Evolutionary conservation across 2,113 vertebrate genomes (phyloP), one percentile per base, ranked within the genome.

Genomic region (Melanerpes aurifrons): DNA sequence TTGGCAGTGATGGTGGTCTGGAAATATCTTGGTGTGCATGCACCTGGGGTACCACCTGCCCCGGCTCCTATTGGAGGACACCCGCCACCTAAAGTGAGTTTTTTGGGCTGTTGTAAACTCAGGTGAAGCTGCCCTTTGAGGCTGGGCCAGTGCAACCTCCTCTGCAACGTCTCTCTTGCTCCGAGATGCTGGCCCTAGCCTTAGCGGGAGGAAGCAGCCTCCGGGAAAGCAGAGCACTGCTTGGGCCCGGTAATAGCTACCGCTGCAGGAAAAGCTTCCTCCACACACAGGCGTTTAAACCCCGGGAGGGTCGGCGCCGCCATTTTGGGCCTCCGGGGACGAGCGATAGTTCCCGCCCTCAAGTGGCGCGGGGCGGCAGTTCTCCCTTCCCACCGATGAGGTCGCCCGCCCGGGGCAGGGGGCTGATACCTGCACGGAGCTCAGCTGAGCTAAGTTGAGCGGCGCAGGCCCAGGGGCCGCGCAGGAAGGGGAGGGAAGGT

Each of bases 401-500:
- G 63, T 7, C 22, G 8, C n/a, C 19, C 15, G 43, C 45, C 43
- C 70, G 56, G 57, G 56, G 58, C 40, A 7, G 26, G 8, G 31
- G 17, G 26, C 54, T 5, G 53, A 12, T 18, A 22, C 22, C 50
- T 53, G 50, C 22, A 25, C 15, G 29, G 18, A 12, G 16, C 10
- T 35, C 13, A 32, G 58, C 17, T 17, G 54, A 8, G 18, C 45
- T 21, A 26, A 6, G 32, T 24, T 8, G n/a, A 8, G 84, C 35
- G 40, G 78, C 87, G 68, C 78, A 66, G 53, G 59, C 73, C 32
- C 86, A 29, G 63, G 84, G 37, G 57, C 47, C 80, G 77, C 80
- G 81, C 77, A 95, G 89, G 82, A 92, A 92, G 91, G 76, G 92
- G 88, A 89, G 76, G 89, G 86, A 31, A 28, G 6, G 71, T 12